Percentiles rank a stretch among this genome's conserved stretches.
These are phyloP conservation scores for Dicranocentrus wangi DNA, from an alignment of 2,888 invertebrate genomes.

Conservation along the genomic window DNA sequence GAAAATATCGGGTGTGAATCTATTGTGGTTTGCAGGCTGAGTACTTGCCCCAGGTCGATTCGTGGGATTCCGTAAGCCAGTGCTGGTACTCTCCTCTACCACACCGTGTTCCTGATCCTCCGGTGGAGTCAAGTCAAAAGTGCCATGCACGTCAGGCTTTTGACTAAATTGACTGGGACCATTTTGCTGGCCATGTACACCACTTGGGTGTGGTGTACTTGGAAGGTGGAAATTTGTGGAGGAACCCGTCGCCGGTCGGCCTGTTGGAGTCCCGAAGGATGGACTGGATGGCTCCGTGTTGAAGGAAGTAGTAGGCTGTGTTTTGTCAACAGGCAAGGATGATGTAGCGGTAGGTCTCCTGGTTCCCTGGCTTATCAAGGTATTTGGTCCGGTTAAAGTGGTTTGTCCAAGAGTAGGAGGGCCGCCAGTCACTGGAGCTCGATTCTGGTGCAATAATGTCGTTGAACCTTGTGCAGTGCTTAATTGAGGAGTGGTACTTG, in stretches of 20 bases:
- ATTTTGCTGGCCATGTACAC: constrained; percentile 45
- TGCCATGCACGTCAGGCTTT: neutral
- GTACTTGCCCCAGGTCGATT: constrained; percentile 1
- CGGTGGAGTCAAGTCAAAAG: neutral
- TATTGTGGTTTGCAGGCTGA: neutral
- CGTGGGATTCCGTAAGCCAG: constrained; percentile 12
- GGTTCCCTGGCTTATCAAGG: neutral
- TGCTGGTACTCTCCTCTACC: constrained; percentile 3
- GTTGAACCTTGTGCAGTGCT: constrained; percentile 17
- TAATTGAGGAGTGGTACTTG: neutral
- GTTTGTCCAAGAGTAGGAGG: neutral
- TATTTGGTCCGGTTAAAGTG: neutral
- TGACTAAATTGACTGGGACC: neutral
- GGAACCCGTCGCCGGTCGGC: neutral
- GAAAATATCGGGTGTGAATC: neutral
- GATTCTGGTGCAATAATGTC: constrained; percentile 15
- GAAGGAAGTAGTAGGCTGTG: neutral
- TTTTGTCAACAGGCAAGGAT: neutral
- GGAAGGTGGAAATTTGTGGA: constrained; percentile 52
- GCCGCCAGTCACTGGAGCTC: neutral
- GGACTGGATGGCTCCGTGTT: neutral
- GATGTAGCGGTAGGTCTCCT: constrained; percentile 9
- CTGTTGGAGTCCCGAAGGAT: too few species aligned
- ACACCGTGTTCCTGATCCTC: neutral
- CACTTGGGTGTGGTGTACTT: constrained; percentile 42